Evolutionary conservation across 2,888 invertebrate species (phyloP), one percentile per base, ranked within the genome.

Genomic region (Microchrysa polita): DNA sequence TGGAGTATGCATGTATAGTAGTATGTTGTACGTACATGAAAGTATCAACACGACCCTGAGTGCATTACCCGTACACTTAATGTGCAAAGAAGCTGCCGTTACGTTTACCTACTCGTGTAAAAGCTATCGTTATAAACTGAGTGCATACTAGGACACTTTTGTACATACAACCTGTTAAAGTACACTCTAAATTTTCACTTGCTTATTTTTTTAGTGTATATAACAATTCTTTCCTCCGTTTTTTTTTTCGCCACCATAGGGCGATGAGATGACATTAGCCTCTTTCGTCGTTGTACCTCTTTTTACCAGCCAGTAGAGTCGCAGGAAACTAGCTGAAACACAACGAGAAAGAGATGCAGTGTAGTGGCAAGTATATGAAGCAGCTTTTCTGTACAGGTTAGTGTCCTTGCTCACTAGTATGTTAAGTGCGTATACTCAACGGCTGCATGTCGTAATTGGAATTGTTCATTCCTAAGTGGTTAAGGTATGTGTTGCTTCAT

Each of bases 61-160:
- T 48, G 42, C 48, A 65, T 65, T 65, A 65, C 65, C 44, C 22
- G 65, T 34, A 20, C 44, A 65, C 48, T 65, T 65, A 65, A 65
- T 65, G 65, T 34, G 27, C 4, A 34, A 34, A 34, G 65, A 48
- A 48, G 48, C 48, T 34, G 40, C n/a, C n/a, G n/a, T n/a, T n/a
- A n/a, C n/a, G 40, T 40, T 61, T 34, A 61, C 34, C 14, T 42
- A 40, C 48, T 48, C 27, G 27, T 34, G 27, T 34, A 34, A 34
- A 34, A 22, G 44, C 65, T 44, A 44, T 48, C 65, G 34, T 18
- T 44, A 22, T 18, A 14, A n/a, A 7, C 20, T 9, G 27, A 34
- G 27, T 7, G 27, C 27, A 23, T 18, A 12, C 20, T 65, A 44
- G 20, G 2, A 44, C 44, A 22, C 22, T 48, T 48, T 9, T 65